Evolutionary conservation across 2,797 vertebrate genomes (phyloP).

Genomic region (Anabacerthia variegaticeps): DNA sequence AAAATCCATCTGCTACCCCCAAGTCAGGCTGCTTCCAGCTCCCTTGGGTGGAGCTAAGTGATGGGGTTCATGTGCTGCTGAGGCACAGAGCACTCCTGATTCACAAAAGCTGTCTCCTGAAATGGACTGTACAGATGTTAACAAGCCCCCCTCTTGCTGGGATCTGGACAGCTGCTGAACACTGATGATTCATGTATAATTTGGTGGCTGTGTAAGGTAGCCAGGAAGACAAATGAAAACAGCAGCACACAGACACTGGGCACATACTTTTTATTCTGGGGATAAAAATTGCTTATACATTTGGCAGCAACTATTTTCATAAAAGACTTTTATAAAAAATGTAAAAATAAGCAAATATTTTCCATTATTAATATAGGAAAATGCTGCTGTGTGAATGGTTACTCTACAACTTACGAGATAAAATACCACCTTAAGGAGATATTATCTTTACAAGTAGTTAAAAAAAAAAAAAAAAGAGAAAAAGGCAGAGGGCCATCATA

Average conservation of each 20-base stretch:
- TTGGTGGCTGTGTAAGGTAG: rapidly evolving
- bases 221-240: not conserved
- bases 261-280: slow-evolving; percentile 66
- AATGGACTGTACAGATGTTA: rapidly evolving
- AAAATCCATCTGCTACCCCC: not conserved
- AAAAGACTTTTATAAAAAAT: slow-evolving; percentile 72
- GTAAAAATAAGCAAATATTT: slow-evolving; percentile 79
- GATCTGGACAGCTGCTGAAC: not conserved
- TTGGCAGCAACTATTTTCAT: slow-evolving; percentile 70
- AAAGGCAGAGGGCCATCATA: slow-evolving; percentile 54
- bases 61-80: rapidly evolving
- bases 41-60: not conserved
- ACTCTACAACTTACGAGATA: slow-evolving; percentile 65
- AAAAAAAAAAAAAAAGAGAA: slow-evolving; percentile 5
- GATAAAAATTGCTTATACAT: slow-evolving; percentile 70
- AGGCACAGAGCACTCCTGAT: not conserved
- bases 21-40: not conserved
- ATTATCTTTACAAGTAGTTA: slow-evolving; percentile 67
- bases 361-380: slow-evolving; percentile 74
- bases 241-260: not conserved
- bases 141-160: rapidly evolving
- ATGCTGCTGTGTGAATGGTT: slow-evolving; percentile 76
- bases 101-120: not conserved
- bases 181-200: rapidly evolving
- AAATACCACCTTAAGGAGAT: slow-evolving; percentile 68